These are phyloP conservation scores for Thymelicus acteon DNA, from an alignment of 2,888 invertebrate species.

Conservation along the genomic window DNA sequence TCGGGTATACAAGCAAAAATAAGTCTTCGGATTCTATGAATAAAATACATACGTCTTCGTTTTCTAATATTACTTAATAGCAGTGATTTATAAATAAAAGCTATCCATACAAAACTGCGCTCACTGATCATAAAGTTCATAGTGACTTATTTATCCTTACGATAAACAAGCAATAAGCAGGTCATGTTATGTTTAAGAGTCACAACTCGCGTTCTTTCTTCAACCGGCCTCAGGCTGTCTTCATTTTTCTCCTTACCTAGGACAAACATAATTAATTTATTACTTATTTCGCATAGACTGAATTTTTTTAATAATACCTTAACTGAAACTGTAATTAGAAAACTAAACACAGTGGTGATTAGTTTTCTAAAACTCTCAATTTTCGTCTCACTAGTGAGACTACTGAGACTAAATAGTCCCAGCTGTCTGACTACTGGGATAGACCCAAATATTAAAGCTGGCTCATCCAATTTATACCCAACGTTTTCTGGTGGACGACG, in stretches of 20 bases:
- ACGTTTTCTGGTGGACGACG: no score
- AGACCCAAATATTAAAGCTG: no score
- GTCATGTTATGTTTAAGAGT: conserved; percentile 20
- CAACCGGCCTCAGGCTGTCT: conserved; percentile 60
- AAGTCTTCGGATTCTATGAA: conserved; percentile 61
- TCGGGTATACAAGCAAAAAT: conserved; percentile 55
- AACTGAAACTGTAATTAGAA: no score
- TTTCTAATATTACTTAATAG: conserved; percentile 39
- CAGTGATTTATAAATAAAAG: conserved; percentile 38
- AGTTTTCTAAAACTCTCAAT: no score
- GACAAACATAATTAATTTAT: conserved; percentile 49
- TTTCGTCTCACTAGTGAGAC: no score
- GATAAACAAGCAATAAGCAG: conserved; percentile 40
- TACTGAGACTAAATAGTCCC: no score
- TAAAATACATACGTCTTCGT: conserved; percentile 45
- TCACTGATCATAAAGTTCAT: conserved; percentile 44
- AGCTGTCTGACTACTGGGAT: no score
- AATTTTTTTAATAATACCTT: no score
- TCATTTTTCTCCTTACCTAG: conserved; percentile 63
- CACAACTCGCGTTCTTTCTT: conserved; percentile 42
- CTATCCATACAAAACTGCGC: conserved; percentile 24
- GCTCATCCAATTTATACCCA: no score
- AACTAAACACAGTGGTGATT: no score
- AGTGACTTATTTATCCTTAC: conserved; percentile 43
- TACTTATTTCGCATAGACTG: background rate